Evolutionary conservation across 2,113 vertebrate species (phyloP).

Genomic region (Spilogale gracilis): DNA sequence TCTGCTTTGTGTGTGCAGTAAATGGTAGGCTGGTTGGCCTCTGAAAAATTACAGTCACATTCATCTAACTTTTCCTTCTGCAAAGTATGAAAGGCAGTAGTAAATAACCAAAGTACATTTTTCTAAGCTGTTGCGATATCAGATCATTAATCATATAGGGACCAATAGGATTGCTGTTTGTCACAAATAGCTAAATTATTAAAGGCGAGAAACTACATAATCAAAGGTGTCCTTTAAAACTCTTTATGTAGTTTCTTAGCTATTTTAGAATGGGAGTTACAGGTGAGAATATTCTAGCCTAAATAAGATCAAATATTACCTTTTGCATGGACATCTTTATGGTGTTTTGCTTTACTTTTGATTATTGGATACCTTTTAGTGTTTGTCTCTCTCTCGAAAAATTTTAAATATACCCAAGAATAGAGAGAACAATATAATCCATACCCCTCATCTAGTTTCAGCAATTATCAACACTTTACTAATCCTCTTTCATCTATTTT

Average conservation of each 20-base stretch:
- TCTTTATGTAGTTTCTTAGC: slow-evolving; percentile 18
- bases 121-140: slow-evolving; percentile 50
- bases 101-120: slow-evolving; percentile 1
- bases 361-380: not conserved
- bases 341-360: not conserved
- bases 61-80: slow-evolving; percentile 43
- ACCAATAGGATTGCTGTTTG: slow-evolving; percentile 16
- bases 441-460: not conserved
- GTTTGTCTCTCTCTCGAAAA: not conserved
- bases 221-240: not conserved
- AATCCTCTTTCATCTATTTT: not conserved
- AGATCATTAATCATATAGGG: not conserved
- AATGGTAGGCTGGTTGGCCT: not conserved
- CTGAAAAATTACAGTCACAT: not conserved
- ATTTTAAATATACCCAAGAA: not conserved
- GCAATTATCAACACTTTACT: slow-evolving; percentile 20
- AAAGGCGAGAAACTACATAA: slow-evolving; percentile 27
- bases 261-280: slow-evolving; percentile 35
- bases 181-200: slow-evolving; percentile 32
- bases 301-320: slow-evolving; percentile 48
- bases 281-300: slow-evolving; percentile 31
- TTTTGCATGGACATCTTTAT: not conserved
- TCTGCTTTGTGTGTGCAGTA: not conserved
- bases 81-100: not conserved
- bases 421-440: not conserved